phyloP scores from a whole-genome alignment of 2,113 vertebrate species.

The Dicentrarchus labrax region DNA sequence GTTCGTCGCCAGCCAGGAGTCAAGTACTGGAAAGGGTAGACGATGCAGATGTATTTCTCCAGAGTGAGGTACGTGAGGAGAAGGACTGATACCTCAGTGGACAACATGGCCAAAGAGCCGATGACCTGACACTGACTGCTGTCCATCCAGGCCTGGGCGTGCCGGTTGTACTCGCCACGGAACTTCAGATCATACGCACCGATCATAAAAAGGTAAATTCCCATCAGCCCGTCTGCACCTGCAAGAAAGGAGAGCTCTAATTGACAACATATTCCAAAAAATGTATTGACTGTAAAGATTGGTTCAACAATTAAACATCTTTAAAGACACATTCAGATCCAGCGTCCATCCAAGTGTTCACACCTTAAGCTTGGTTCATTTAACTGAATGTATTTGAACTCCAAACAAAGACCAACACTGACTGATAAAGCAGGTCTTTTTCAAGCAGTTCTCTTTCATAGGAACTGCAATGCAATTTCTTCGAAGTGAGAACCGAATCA shows the following conservation, averaged over 20 bases:
- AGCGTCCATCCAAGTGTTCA: background rate
- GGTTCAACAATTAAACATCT: background rate
- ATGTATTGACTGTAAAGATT: background rate
- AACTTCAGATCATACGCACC: conserved; percentile 96
- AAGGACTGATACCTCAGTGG: conserved; percentile 97
- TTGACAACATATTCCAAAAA: background rate
- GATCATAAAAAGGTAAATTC: conserved; percentile 96
- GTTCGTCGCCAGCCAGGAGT: conserved; percentile 92
- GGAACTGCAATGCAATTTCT: background rate
- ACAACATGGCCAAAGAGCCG: conserved; percentile 95
- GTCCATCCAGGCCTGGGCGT: conserved; percentile 97
- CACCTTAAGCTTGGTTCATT: background rate
- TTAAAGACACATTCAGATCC: background rate
- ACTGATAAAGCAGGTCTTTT: background rate
- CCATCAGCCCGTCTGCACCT: conserved; percentile 99
- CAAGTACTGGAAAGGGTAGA: conserved; percentile 95
- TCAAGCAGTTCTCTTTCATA: background rate
- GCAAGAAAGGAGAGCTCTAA: conserved; percentile 18
- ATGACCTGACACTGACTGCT: conserved; percentile 93
- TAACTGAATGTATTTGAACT: background rate
- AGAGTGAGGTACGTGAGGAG: conserved; percentile 96
- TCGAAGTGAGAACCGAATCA: background rate
- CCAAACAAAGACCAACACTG: background rate
- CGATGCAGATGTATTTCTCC: conserved; percentile 98
- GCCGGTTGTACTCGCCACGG: conserved; percentile 95